Evolutionary conservation across 2,888 invertebrate genomes (phyloP), one percentile per base, ranked within the genome.

Genomic region (Spatulosminthurus flaviceps): DNA sequence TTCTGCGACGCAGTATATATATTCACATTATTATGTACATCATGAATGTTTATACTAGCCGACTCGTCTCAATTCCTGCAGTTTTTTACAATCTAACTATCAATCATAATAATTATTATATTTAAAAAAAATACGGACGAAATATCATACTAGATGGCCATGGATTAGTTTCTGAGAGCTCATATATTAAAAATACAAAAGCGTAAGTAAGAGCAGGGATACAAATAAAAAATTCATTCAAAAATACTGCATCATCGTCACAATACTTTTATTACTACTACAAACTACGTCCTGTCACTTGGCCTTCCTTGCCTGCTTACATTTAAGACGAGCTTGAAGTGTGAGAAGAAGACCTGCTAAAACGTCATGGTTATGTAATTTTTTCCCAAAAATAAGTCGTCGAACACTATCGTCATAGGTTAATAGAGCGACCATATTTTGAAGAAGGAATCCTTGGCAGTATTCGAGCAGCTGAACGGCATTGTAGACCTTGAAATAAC

Each of bases 381-480:
- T 93, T 88, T 95, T 95, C 61, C 95, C 95, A 86, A 95, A 95
- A 51, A 96, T 90, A 78, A 96, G 89, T 81, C 95, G 91, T 87
- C 95, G 94, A 0, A 95, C 95, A 0, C 95, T 95, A 87, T 95
- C 95, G 86, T 95, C 95, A 86, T 95, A 95, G 0, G 95, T 95
- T 71, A 96, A 89, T 29, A 95, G 89, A n/a, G 95, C 94, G n/a
- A 95, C 95, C 95, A 96, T 94, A 87, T 96, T 95, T 88, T 96
- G 95, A 69, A 96, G 90, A 29, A 96, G 89, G 87, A 95, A 95
- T 75, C 95, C 95, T 89, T 95, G 95, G 87, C 95, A 95, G 88
- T 94, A 95, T 88, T 95, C 95, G 86, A 96, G 88, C 60, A 96
- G 89, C 87, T 95, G 94, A 43, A 92, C 91, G 34, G 95, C 95